Evolutionary conservation across 2,888 invertebrate genomes (phyloP), one percentile per base, ranked within the genome.

Genomic region (Cenopis cana): DNA sequence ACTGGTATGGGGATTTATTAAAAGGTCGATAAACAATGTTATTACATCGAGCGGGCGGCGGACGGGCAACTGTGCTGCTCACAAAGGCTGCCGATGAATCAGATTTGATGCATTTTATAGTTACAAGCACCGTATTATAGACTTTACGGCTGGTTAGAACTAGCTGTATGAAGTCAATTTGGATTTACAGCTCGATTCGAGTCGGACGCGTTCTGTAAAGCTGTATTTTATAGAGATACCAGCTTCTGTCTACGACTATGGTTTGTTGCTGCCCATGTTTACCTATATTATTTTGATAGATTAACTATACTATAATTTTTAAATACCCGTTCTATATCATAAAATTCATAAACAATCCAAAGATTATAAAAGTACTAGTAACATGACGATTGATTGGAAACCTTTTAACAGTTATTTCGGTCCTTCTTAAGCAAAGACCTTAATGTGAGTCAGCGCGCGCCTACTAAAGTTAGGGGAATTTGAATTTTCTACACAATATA

Each of bases 81-180:
- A 85, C 84, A 89, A 88, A 87, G 86, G 86, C 83, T 85, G 85
- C 82, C 84, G 81, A 67, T 86, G 85, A 88, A 86, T 87, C 84
- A 86, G 82, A 88, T 87, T 87, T 86, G 85, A 87, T 86, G 83
- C 83, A 79, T 88, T 90, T 89, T 87, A 89, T 90, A 85, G 86
- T 85, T 86, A 86, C 81, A 81, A 86, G 80, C 78, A 77, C 80
- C 78, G 81, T 85, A 87, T 46, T 46, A 41, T 87, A 86, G 83
- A 86, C 78, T 86, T 89, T 85, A 89, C 79, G 81, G 82, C 82
- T 81, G 77, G 76, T 81, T 81, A 81, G 80, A 82, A 81, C 81
- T 81, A 81, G 82, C 78, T 78, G 79, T 80, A 78, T 76, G 78
- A 76, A 79, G 79, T 81, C 81, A 82, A 38, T 69, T 62, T 57